Base-by-base conservation (phyloP, 2,113 vertebrate species). In the Dromaius novaehollandiae region DNA sequence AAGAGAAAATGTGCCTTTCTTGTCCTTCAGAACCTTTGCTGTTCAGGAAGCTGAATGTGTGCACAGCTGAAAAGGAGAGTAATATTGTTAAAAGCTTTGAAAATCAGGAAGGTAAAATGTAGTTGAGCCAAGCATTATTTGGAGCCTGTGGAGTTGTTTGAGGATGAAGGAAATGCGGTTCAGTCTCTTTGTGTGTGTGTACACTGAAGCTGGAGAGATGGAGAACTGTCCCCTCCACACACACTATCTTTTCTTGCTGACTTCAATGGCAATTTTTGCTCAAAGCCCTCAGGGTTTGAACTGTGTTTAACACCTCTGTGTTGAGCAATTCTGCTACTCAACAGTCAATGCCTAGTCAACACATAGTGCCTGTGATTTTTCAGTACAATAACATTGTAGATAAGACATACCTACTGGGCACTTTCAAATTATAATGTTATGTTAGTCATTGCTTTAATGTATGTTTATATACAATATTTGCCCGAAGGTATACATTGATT, bases 371-470 rank as follows among this genome's bases (percentile, higher is more conserved):
- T 93, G 50, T 90, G 89, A 89, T 96, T 96, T 96, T 95, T 51
- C 60, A 94, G 91, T 55, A 70, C 82, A 91, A 96, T 95, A 95
- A 93, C 93, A 63, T 18, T 94, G 79, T 81, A 95, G 97, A 97
- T 97, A 96, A 97, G 97, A 95, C 93, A 93, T 96, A 95, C 97
- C 96, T 95, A 97, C 82, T 94, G 95, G 89, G 85, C 71, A 91
- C 96, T 97, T 97, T 97, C 91, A 97, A 95, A 91, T 91, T 97
- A 75, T 86, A 94, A 94, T 95, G 77, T 86, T 85, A 85, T 94
- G 55, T 97, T 97, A 96, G 93, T 96, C 91, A 91, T 66, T 63
- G 76, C 89, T 92, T 97, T 96, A 93, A 97, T 94, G 88, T 95
- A 78, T 95, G 89, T 95, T 96, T 94, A 95, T 88, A 94, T 7